Base-by-base conservation (phyloP, 2,113 vertebrate genomes). In the Columba janthina region DNA sequence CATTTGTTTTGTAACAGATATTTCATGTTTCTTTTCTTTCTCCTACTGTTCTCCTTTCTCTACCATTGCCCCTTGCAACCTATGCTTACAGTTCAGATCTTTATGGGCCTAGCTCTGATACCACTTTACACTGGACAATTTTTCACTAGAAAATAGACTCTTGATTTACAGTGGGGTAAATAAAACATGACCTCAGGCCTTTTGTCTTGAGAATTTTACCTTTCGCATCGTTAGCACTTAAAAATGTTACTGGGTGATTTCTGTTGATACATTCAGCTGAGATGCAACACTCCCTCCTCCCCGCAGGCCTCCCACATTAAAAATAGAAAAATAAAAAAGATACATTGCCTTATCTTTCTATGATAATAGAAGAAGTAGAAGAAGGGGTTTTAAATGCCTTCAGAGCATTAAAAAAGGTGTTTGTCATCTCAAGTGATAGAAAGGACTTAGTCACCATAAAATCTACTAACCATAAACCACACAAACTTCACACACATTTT, bases 1-100 rank as follows among this genome's bases (percentile, higher is more conserved):
- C 11, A 1, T n/a, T 67, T 75, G 65, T 75, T 86, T 18, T 82
- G 31, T 36, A 92, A 90, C 19, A 83, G 65, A 36, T 50, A 65
- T 85, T 96, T 97, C 28, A 29, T 82, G 82, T 86, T 93, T 56
- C 18, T 91, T 95, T 87, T 79, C 22, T 71, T 61, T 88, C 61
- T 83, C 50, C 53, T 80, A 62, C 74, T 6, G 3, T 84, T 95
- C 51, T 85, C 42, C 78, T 50, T 94, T 85, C 31, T 53, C 83
- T 85, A 6, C 79, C 36, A n/a, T 54, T 85, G 44, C 38, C 42
- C 18, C 36, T 72, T 51, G n/a, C 28, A 81, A 53, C 29, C 54
- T 93, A 85, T 94, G n/a, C 21, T 74, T 89, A 12, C 19, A 84
- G 73, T 77, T 73, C 44, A 51, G 67, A 44, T 82, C 65, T 75